Conservation (phyloP, 2,113 vertebrate species). For the Anseranas semipalmata region DNA sequence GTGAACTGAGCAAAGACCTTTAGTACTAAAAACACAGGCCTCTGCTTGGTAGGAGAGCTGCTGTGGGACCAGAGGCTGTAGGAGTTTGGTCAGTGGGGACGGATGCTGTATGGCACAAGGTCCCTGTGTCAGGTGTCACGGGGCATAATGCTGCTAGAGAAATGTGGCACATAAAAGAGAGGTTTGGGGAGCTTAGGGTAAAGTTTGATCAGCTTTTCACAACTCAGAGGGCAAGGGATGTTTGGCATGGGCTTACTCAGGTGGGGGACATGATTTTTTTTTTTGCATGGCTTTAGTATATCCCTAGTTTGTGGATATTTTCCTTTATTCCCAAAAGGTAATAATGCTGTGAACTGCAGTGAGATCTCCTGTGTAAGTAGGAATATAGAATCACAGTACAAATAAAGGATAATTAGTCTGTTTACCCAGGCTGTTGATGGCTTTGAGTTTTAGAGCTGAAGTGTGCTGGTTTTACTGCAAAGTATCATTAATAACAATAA, state of each 20-base stretch:
- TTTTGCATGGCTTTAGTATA: too few species aligned
- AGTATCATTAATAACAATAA: neutral
- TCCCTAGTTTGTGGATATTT: neutral
- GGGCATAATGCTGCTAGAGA: neutral
- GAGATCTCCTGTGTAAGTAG: neutral
- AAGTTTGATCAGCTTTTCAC: neutral
- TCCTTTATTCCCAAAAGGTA: neutral
- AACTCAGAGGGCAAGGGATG: rapidly evolving
- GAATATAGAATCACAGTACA: neutral
- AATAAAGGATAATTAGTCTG: neutral
- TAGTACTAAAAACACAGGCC: neutral
- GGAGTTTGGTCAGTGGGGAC: neutral
- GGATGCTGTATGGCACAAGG: rapidly evolving
- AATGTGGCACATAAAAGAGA: neutral
- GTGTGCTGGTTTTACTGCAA: neutral
- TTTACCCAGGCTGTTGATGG: neutral
- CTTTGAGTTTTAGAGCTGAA: neutral
- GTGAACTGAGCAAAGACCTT: neutral
- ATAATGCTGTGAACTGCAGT: rapidly evolving
- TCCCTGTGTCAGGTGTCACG: rapidly evolving
- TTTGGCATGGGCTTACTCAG: neutral
- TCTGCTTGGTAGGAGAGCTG: neutral
- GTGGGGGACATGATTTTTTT: too few species aligned
- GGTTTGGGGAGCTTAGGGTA: neutral
- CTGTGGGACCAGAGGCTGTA: neutral